These are phyloP conservation scores for Pangasius mekongensis DNA, from an alignment of 2,797 vertebrate species.

Conservation along the genomic window DNA sequence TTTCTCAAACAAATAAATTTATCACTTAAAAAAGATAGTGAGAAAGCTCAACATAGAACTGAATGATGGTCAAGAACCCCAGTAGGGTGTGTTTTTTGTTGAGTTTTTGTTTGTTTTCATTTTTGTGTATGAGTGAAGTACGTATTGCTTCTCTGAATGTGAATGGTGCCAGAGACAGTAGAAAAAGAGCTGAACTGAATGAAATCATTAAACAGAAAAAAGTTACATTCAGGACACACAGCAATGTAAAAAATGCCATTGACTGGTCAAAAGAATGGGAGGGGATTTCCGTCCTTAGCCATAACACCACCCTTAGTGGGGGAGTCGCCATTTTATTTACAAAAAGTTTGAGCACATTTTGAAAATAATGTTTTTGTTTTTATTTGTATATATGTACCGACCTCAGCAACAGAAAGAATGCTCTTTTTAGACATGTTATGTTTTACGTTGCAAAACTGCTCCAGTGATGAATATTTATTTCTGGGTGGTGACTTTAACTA, in stretches of 20 bases:
- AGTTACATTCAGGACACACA: neutral
- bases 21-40: neutral
- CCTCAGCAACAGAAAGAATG: neutral
- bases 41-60: neutral
- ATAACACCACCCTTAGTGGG: neutral
- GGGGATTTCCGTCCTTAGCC: neutral
- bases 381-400: neutral
- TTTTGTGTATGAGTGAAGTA: neutral
- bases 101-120: neutral
- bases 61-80: no score
- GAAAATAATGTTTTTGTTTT: neutral
- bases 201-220: neutral
- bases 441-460: neutral
- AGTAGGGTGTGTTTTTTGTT: neutral
- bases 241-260: neutral
- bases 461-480: neutral
- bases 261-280: neutral
- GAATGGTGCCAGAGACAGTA: neutral
- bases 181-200: neutral
- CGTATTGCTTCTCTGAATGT: neutral
- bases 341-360: neutral
- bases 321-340: neutral
- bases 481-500: neutral
- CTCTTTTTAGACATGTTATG: neutral
- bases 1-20: neutral